Percentiles rank a stretch among this genome's conserved stretches.
Evolutionary conservation across 2,888 invertebrate species (phyloP).

Genomic region (Aethes cnicana): DNA sequence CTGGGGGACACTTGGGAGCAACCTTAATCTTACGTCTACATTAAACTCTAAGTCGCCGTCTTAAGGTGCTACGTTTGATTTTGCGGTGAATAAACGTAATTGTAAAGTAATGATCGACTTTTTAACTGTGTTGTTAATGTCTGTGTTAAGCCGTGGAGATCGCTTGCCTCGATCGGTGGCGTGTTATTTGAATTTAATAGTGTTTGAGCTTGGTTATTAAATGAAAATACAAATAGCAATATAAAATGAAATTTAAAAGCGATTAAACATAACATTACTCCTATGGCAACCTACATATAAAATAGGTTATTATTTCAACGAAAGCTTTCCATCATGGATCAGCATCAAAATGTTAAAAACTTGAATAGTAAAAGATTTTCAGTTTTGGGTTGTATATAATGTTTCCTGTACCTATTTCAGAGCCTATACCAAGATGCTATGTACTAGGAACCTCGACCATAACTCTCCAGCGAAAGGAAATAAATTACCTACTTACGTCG

Average conservation of each 20-base stretch:
- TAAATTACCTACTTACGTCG: conserved; percentile 80
- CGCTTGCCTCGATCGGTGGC: conserved; percentile 75
- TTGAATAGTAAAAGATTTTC: too few species aligned
- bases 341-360: too few species aligned
- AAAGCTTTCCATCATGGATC: too few species aligned
- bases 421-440: conserved; percentile 37
- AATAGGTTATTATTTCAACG: too few species aligned
- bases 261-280: too few species aligned
- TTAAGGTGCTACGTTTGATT: conserved; percentile 44
- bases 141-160: conserved; percentile 80
- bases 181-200: conserved; percentile 48
- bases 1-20: conserved; percentile 50
- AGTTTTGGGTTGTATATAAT: background rate
- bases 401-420: conserved; percentile 7
- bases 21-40: conserved; percentile 16
- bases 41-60: conserved; percentile 36
- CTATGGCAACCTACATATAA: too few species aligned
- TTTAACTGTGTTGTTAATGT: conserved; percentile 80
- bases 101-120: conserved; percentile 62
- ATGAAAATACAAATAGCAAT: too few species aligned
- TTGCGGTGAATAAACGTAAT: conserved; percentile 14
- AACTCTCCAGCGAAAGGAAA: conserved; percentile 65
- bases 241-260: too few species aligned
- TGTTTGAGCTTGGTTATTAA: conserved; percentile 29
- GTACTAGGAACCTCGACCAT: conserved; percentile 53